Evolutionary conservation across 1,140 invertebrate genomes (phyloP).

Genomic region (Aphelenchoides avenae): DNA sequence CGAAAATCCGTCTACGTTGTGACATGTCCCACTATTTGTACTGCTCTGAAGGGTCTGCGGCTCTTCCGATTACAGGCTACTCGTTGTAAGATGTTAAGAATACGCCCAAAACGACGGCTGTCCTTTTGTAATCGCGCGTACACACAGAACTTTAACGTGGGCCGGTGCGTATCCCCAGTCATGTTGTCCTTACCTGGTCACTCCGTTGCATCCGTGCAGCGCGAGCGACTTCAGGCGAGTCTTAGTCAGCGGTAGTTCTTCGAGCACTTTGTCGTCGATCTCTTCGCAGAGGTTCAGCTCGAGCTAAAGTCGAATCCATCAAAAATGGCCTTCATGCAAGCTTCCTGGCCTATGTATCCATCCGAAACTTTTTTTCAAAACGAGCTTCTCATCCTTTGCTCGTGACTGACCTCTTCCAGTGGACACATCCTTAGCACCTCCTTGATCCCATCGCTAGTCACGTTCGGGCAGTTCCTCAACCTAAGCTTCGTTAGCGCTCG

Average conservation of each 20-base stretch:
- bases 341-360: no score
- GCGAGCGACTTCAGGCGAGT: conserved; percentile 4
- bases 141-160: no score
- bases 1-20: no score
- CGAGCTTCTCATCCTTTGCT: conserved; percentile 4
- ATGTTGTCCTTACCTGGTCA: conserved; percentile 4
- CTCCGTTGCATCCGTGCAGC: conserved; percentile 7
- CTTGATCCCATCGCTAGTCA: conserved; percentile 22
- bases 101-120: no score
- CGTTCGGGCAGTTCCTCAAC: conserved; percentile 19
- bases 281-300: background rate
- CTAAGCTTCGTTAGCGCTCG: conserved; percentile 9
- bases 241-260: background rate
- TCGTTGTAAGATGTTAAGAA: no score
- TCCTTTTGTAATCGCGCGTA: no score
- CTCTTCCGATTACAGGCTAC: no score
- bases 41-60: no score
- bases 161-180: no score
- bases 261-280: conserved; percentile 17
- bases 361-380: conserved; percentile 11
- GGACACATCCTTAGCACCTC: conserved; percentile 7
- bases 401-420: conserved; percentile 20
- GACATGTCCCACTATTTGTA: no score
- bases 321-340: background rate
- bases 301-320: background rate